A percentile compares a stretch with the other conserved stretches of the same genome.
phyloP scores from a whole-genome alignment of 2,797 vertebrate genomes.

The Scolopax bukidnonensis region DNA sequence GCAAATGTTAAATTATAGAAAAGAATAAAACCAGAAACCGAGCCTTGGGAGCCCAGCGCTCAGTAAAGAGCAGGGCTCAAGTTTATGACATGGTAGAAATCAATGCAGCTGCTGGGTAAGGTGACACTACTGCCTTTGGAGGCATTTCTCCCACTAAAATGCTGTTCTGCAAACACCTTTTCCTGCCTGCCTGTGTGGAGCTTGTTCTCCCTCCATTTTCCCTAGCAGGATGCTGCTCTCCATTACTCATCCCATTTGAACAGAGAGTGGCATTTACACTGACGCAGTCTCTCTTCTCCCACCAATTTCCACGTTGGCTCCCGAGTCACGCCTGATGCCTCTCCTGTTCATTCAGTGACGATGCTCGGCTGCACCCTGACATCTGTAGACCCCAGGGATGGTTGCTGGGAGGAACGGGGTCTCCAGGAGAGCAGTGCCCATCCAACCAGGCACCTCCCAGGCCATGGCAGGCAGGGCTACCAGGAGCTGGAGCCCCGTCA shows the following conservation, averaged over 20 bases:
- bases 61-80: not conserved
- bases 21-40: not conserved
- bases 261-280: not conserved
- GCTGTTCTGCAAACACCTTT: not conserved
- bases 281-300: not conserved
- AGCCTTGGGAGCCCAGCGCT: fast-evolving
- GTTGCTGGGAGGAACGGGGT: not conserved
- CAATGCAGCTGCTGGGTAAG: not conserved
- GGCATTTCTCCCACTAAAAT: not conserved
- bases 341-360: fast-evolving
- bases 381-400: not conserved
- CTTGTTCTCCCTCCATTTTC: not conserved
- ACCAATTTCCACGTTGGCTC: not conserved
- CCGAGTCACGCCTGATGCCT: not conserved
- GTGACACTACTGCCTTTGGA: not conserved
- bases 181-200: not conserved
- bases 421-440: not conserved
- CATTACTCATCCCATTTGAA: not conserved
- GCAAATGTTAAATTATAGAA: not conserved
- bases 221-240: not conserved
- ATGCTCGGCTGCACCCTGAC: not conserved
- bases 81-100: not conserved
- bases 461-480: not conserved
- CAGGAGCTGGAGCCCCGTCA: not conserved
- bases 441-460: not conserved